Evolutionary conservation across 2,888 invertebrate genomes (phyloP).

Genomic region (Dasysyrphus albostriatus): DNA sequence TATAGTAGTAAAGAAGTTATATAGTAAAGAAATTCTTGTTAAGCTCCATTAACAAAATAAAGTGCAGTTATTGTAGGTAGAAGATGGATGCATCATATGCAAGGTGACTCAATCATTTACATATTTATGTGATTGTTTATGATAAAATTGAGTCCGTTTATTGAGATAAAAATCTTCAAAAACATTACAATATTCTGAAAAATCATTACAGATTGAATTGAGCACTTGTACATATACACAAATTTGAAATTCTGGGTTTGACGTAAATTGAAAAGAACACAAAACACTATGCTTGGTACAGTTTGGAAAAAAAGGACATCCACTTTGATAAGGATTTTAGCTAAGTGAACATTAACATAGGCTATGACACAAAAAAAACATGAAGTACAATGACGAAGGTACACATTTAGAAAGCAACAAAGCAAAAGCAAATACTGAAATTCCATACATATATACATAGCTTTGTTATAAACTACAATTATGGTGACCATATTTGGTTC

Average conservation of each 20-base stretch:
- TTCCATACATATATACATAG: background rate
- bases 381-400: slow-evolving; percentile 26
- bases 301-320: slow-evolving; percentile 52
- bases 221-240: background rate
- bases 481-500: background rate
- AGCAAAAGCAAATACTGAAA: slow-evolving; percentile 1
- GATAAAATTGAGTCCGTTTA: background rate
- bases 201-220: background rate
- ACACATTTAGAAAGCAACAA: slow-evolving; percentile 26
- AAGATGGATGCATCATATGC: too few relatives aligned
- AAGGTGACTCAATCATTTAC: too few relatives aligned
- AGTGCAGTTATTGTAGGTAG: too few relatives aligned
- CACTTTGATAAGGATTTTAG: slow-evolving; percentile 54
- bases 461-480: background rate
- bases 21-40: too few relatives aligned
- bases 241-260: background rate
- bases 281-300: slow-evolving; percentile 1
- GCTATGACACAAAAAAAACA: slow-evolving; percentile 23
- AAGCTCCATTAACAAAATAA: too few relatives aligned
- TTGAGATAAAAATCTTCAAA: background rate
- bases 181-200: background rate
- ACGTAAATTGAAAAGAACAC: slow-evolving; percentile 49
- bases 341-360: slow-evolving; percentile 55
- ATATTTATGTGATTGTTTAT: too few relatives aligned
- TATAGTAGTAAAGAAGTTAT: too few relatives aligned